Percentiles rank a stretch among this genome's conserved stretches.
phyloP scores from a whole-genome alignment of 2,797 vertebrate species.

The Microctenopoma lineatum region DNA sequence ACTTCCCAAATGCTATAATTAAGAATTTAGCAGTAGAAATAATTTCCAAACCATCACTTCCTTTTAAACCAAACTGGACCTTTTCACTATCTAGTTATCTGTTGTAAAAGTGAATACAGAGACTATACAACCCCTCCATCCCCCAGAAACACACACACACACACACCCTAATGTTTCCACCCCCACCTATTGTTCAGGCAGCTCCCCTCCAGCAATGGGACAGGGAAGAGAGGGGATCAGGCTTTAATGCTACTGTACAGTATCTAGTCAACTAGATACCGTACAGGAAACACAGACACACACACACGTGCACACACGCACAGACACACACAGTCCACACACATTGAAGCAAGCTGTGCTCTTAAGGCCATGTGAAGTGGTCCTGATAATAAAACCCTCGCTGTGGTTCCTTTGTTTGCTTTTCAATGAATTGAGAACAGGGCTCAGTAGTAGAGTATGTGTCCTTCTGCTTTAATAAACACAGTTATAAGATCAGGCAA shows the following conservation, averaged over 20 bases:
- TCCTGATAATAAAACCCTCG: slow-evolving; percentile 26
- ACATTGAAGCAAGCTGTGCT: background rate
- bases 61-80: slow-evolving; percentile 1
- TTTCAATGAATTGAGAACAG: background rate
- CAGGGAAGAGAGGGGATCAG: slow-evolving; percentile 41
- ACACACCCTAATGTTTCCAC: slow-evolving; percentile 22
- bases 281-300: slow-evolving; percentile 1
- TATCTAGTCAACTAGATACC: slow-evolving; percentile 14
- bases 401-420: slow-evolving; percentile 19
- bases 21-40: slow-evolving; percentile 1
- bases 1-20: too few species aligned
- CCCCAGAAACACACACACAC: slow-evolving; percentile 24
- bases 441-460: background rate
- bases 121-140: slow-evolving; percentile 45
- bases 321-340: background rate
- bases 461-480: slow-evolving; percentile 25
- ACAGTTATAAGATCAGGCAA: background rate
- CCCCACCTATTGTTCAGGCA: slow-evolving; percentile 70
- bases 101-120: slow-evolving; percentile 1
- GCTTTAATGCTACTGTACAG: slow-evolving; percentile 29
- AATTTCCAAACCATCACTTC: slow-evolving; percentile 1
- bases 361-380: slow-evolving; percentile 29
- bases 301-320: background rate
- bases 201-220: slow-evolving; percentile 68
- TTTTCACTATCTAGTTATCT: slow-evolving; percentile 2